Evolutionary conservation across 2,888 invertebrate species (phyloP).

Genomic region (Lycocerus yunnanus): DNA sequence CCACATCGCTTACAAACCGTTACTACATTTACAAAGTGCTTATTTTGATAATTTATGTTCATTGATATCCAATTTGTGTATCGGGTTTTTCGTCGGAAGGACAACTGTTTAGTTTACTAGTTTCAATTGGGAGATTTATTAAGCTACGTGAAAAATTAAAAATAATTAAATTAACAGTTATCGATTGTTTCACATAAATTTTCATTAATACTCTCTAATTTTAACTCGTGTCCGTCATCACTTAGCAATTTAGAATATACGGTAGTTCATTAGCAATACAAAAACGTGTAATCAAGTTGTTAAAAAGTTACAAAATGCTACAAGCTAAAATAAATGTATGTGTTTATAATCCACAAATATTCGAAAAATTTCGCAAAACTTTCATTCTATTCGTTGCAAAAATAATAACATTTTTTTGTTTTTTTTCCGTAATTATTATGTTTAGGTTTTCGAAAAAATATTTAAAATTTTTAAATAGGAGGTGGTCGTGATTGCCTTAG

Average conservation of each 20-base stretch:
- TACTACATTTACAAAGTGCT: slow-evolving; percentile 28
- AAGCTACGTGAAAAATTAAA: slow-evolving; percentile 17
- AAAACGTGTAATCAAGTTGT: slow-evolving; percentile 29
- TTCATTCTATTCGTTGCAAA: neutral
- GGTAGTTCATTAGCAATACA: slow-evolving; percentile 25
- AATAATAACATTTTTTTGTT: neutral
- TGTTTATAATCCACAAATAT: neutral
- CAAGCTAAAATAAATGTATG: neutral
- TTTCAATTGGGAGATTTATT: slow-evolving; percentile 17
- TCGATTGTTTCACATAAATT: slow-evolving; percentile 28
- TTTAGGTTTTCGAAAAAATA: neutral
- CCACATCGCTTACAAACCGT: slow-evolving; percentile 23
- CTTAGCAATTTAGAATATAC: slow-evolving; percentile 21
- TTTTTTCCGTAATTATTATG: neutral
- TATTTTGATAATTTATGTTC: slow-evolving; percentile 30
- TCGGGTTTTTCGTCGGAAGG: slow-evolving; percentile 4
- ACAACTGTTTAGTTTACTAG: neutral
- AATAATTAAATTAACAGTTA: slow-evolving; percentile 28
- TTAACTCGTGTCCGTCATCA: slow-evolving; percentile 16
- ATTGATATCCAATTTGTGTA: slow-evolving; percentile 28
- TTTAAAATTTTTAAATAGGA: neutral
- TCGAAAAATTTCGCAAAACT: neutral
- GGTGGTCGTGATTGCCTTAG: neutral
- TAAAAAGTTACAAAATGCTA: slow-evolving; percentile 21
- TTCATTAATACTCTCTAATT: slow-evolving; percentile 24